Conservation (phyloP, 2,113 vertebrate genomes). For the Struthio camelus region DNA sequence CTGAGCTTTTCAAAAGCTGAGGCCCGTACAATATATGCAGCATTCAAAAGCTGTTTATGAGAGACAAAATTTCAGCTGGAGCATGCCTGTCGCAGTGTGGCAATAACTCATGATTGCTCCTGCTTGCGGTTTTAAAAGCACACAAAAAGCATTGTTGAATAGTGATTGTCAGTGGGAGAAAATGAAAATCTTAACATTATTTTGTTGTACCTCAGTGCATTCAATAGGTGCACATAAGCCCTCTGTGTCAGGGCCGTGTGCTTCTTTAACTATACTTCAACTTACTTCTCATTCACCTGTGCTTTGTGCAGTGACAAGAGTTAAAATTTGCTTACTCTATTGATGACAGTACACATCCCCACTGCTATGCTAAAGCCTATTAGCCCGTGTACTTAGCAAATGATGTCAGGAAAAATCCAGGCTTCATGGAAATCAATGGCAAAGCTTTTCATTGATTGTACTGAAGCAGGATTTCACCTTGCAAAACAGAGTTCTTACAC, state of each 20-base stretch:
- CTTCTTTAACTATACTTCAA: neutral
- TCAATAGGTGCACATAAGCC: neutral
- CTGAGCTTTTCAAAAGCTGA: neutral
- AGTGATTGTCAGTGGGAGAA: neutral
- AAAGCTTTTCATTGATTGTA: conserved; percentile 11
- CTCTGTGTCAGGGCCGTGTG: neutral
- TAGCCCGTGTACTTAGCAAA: neutral
- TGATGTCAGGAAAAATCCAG: neutral
- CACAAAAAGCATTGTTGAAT: neutral
- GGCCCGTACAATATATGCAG: neutral
- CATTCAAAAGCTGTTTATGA: neutral
- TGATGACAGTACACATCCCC: neutral
- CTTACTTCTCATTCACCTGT: neutral
- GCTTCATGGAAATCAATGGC: neutral
- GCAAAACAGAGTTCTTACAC: neutral
- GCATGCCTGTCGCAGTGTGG: neutral
- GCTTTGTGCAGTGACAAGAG: neutral
- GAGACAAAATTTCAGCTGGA: neutral
- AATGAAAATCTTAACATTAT: neutral
- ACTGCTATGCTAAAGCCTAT: neutral
- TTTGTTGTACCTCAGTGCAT: neutral
- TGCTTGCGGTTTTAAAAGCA: neutral
- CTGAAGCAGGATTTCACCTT: neutral
- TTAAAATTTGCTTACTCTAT: neutral
- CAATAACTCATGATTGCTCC: neutral